Base-by-base conservation (phyloP, 2,113 vertebrate species). In the Vidua chalybeata region DNA sequence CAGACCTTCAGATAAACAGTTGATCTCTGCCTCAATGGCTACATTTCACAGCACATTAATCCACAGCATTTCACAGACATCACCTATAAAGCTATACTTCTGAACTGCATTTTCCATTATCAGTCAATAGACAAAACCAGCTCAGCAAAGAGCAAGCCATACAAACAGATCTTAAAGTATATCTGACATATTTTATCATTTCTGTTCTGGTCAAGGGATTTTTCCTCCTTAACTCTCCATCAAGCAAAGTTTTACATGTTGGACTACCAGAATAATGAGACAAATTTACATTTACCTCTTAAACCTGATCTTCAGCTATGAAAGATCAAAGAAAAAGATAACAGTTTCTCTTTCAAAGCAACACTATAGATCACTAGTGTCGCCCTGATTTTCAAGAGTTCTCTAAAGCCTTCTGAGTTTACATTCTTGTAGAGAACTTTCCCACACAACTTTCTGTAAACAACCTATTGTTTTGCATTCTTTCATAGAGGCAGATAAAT, bases 121-220 rank as follows among this genome's bases (percentile, higher is more conserved):
- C 45, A 92, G 79, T 33, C 79, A 93, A 66, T 9, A 74, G 88
- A 80, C 46, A 94, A 90, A 92, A 90, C 30, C 67, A 79, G 58
- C 37, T 73, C 55, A 83, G 63, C 37, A 69, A 87, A 74, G 31
- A 74, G 67, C 20, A 86, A 90, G 30, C 64, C 51, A 59, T 4
- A 79, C 27, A 78, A 79, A 87, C 21, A 79, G 30, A 83, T 66
- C 21, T 68, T 66, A 9, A 59, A 59, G 35, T 67, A 75, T 31
- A 81, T 37, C 76, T 87, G 56, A 43, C 3, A 3, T 45, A 68
- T 78, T 74, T 90, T 31, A 68, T 35, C 23, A 54, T 66, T 69
- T 14, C 46, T 64, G 39, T 21, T 78, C 64, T 43, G 9, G 16
- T 15, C 26, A 4, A 30, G 28, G 1, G 10, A 55, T 35, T 76